Percentiles rank a stretch among this genome's conserved stretches.
Conservation (phyloP, 2,888 invertebrate genomes). For the Scaptomyza caliginosa region DNA sequence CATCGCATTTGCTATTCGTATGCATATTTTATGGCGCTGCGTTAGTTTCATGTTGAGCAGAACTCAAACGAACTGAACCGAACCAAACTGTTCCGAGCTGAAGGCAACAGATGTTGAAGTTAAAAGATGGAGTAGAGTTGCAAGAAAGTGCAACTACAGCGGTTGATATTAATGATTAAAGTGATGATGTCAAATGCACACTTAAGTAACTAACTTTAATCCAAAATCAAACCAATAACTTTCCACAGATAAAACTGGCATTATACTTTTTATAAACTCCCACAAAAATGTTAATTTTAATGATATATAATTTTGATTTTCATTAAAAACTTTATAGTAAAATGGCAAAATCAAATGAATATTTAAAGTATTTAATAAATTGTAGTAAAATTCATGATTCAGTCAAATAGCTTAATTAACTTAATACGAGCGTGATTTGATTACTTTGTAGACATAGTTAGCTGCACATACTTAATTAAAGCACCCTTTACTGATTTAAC, state of each 20-base stretch:
- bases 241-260: too few species aligned
- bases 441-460: background rate
- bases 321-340: too few species aligned
- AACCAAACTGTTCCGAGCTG: background rate
- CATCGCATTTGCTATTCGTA: conserved; percentile 36
- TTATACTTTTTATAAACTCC: too few species aligned
- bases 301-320: too few species aligned
- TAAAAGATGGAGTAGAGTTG: background rate
- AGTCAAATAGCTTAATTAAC: background rate
- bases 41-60: conserved; percentile 16
- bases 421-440: background rate
- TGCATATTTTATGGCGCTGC: conserved; percentile 50
- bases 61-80: background rate
- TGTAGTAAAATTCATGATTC: too few species aligned
- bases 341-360: too few species aligned
- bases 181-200: background rate
- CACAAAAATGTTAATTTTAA: too few species aligned
- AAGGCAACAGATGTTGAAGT: background rate
- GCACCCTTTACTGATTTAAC: background rate
- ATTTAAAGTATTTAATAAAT: too few species aligned
- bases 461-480: background rate
- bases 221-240: background rate
- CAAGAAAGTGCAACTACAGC: background rate
- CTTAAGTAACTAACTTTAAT: background rate
- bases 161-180: background rate